Base-by-base conservation (phyloP, 1,140 invertebrate genomes). In the Aphaenogaster rudis region DNA sequence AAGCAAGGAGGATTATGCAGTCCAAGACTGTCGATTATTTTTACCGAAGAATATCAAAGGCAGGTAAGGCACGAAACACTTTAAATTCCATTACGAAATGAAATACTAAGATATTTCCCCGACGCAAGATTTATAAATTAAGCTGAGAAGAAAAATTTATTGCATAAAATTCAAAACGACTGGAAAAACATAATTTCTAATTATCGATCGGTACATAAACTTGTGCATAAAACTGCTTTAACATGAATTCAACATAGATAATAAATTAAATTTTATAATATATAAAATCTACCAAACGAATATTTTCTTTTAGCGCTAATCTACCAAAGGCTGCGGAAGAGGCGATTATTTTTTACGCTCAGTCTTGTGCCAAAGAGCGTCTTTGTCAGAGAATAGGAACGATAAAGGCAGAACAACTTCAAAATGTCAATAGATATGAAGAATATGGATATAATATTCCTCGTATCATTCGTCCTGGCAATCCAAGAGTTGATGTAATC, bases 11-110 rank as follows among this genome's bases (percentile, higher is more conserved):
- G 21, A 69, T 69, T 86, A 66, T 57, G 15, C 13, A 69, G 11
- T 80, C 8, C 50, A 8, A 59, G 21, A 80, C 48, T 69, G 45
- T 67, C 52, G 64, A 13, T 66, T 80, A 78, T 86, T 80, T 69
- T 80, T 86, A 42, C 42, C 64, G 13, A 52, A 6, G 15, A 78
- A 86, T 66, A 64, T 36, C 48, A 66, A 54, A 52, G 13, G 21
- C 36, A 86, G 59, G 71, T 77, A 85, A 42, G 39, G 15, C n/a
- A 28, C 5, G 5, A 15, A 52, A 33, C 6, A 8, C 15, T 28
- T 33, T 17, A 3, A 81, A 52, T 57, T 78, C 17, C 33, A 64
- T 63, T 69, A 54, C 15, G 1, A 42, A 48, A 42, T 13, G 42
- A 61, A 69, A 78, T 39, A 54, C 3, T 57, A 13, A 61, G 42